Evolutionary conservation across 2,888 invertebrate genomes (phyloP), one percentile per base, ranked within the genome.

Genomic region (Lymantria dispar): DNA sequence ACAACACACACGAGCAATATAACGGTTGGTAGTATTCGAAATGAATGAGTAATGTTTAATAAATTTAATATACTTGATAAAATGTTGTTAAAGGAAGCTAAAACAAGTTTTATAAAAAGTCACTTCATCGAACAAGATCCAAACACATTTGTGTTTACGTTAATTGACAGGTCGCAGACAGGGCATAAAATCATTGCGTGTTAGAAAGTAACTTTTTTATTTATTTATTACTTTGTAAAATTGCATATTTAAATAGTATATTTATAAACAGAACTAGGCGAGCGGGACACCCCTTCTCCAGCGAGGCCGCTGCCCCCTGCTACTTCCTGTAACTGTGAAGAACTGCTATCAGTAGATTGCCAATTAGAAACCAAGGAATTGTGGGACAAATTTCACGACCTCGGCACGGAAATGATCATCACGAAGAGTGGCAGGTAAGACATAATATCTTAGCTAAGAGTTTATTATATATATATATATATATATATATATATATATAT

Each of bases 351-450:
- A 59, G 96, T 98, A 50, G 95, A 97, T 74, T 98, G 98, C 79
- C 96, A 97, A 79, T 93, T 98, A 75, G 98, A 98, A 92, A 98
- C 98, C 61, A 98, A 98, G 87, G 98, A 98, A 71, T 92, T 99
- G 37, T 99, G 98, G 98, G 97, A 98, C 87, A 98, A 98, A 88
- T 99, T 99, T 90, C 96, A 97, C 77, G 96, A 96, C 73, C 93
- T 98, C 53, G 98, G 98, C 64, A 98, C 98, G 0, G 98, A 98
- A 91, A 99, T 99, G 98, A 98, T 98, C 84, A 99, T 98, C 87
- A 99, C 98, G 22, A 98, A 98, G 90, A 97, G 97, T 74, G 98
- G 98, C 83, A 96, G 98, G 98, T 98, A 84, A 92, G 93, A 39
- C 7, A 10, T 37, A 8, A n/a, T 37, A 12, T 3, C 11, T 11